Conservation (phyloP, 2,888 invertebrate genomes). For the Pyrochroa serraticornis region DNA sequence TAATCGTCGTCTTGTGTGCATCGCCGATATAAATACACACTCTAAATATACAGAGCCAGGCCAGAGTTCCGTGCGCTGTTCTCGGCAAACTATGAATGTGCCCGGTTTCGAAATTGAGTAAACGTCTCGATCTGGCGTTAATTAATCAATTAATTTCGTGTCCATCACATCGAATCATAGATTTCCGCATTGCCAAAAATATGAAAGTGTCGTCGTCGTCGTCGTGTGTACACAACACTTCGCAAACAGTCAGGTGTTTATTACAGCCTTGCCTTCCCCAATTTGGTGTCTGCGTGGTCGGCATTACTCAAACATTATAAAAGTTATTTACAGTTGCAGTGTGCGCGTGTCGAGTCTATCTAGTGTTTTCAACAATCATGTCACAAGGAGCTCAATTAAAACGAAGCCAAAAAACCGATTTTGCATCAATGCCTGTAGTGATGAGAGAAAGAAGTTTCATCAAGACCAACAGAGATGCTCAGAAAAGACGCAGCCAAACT, state of each 20-base stretch:
- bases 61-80: slow-evolving; percentile 18
- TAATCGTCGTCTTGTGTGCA: slow-evolving; percentile 41
- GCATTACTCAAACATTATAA: slow-evolving; percentile 41
- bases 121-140: neutral
- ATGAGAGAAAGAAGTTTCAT: slow-evolving; percentile 75
- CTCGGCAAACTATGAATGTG: slow-evolving; percentile 12
- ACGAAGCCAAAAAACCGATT: slow-evolving; percentile 58
- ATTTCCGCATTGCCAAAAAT: slow-evolving; percentile 2
- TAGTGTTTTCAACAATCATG: slow-evolving; percentile 29
- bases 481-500: slow-evolving; percentile 76
- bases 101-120: neutral
- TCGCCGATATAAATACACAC: slow-evolving; percentile 48
- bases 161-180: neutral
- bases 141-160: neutral
- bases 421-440: slow-evolving; percentile 58
- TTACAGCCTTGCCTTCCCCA: slow-evolving; percentile 49
- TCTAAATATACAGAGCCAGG: slow-evolving; percentile 47
- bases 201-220: slow-evolving; percentile 24
- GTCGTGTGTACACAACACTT: slow-evolving; percentile 1
- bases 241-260: slow-evolving; percentile 28
- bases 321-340: slow-evolving; percentile 28
- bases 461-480: slow-evolving; percentile 61
- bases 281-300: slow-evolving; percentile 53
- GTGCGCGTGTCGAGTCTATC: slow-evolving; percentile 15
- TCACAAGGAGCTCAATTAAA: slow-evolving; percentile 44